phyloP scores from a whole-genome alignment of 2,797 vertebrate species.

The Acanthornis magna region DNA sequence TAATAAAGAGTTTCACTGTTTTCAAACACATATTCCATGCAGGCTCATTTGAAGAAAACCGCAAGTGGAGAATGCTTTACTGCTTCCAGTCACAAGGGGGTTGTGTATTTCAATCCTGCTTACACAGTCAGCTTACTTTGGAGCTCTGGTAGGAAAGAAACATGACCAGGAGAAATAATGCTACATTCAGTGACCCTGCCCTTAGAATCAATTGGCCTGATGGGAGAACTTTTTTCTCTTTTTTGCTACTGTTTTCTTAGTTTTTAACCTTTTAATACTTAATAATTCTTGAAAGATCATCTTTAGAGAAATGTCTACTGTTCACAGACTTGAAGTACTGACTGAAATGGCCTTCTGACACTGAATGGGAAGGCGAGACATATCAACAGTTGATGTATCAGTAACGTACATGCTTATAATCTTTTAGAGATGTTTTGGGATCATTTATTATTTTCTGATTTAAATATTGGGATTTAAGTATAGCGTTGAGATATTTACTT shows the following conservation, averaged over 20 bases:
- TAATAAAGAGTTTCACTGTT: constrained; percentile 96
- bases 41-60: constrained; percentile 93
- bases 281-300: constrained; percentile 65
- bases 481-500: not conserved
- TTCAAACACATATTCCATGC: constrained; percentile 94
- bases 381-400: not conserved
- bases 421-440: constrained; percentile 31
- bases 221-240: constrained; percentile 70
- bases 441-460: not conserved
- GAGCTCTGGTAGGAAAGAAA: constrained; percentile 90
- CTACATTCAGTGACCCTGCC: constrained; percentile 90
- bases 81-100: constrained; percentile 95
- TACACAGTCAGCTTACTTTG: constrained; percentile 93
- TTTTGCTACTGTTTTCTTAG: constrained; percentile 78
- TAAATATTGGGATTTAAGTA: not conserved
- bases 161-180: constrained; percentile 90
- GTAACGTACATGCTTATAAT: not conserved
- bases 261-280: constrained; percentile 78
- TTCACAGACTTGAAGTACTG: not conserved
- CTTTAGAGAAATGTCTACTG: constrained; percentile 27
- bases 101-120: constrained; percentile 89
- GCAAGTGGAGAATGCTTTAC: constrained; percentile 94
- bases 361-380: not conserved
- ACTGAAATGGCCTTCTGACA: not conserved
- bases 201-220: constrained; percentile 80